phyloP scores from a whole-genome alignment of 2,888 invertebrate species.

The Maniola hyperantus region DNA sequence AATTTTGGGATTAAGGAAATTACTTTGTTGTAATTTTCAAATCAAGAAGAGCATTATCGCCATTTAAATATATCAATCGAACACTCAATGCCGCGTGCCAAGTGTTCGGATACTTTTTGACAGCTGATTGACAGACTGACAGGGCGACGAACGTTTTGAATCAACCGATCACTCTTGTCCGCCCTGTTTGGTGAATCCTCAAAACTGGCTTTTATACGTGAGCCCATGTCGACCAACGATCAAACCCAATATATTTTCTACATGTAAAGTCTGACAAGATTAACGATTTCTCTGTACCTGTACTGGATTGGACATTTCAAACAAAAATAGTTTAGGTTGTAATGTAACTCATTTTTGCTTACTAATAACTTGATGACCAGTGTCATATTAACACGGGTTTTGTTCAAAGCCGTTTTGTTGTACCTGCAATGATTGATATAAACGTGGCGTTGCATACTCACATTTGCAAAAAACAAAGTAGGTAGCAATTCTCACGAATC shows the following conservation, averaged over 20 bases:
- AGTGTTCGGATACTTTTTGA: neutral
- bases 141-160: slow-evolving; percentile 2
- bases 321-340: too few species aligned
- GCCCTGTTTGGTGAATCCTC: neutral
- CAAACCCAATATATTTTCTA: neutral
- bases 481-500: too few species aligned
- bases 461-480: too few species aligned
- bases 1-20: neutral
- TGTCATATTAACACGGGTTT: too few species aligned
- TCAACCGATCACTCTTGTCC: neutral
- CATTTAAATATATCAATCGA: neutral
- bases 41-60: neutral
- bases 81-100: neutral
- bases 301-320: too few species aligned
- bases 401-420: too few species aligned
- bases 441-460: too few species aligned
- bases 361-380: too few species aligned
- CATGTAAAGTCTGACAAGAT: neutral
- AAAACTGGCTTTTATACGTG: slow-evolving; percentile 1
- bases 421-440: too few species aligned
- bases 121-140: slow-evolving; percentile 6
- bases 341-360: too few species aligned
- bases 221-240: neutral
- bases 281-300: too few species aligned
- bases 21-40: neutral